Evolutionary conservation across 1,140 invertebrate genomes (phyloP).

Genomic region (Arctopsyche grandis): DNA sequence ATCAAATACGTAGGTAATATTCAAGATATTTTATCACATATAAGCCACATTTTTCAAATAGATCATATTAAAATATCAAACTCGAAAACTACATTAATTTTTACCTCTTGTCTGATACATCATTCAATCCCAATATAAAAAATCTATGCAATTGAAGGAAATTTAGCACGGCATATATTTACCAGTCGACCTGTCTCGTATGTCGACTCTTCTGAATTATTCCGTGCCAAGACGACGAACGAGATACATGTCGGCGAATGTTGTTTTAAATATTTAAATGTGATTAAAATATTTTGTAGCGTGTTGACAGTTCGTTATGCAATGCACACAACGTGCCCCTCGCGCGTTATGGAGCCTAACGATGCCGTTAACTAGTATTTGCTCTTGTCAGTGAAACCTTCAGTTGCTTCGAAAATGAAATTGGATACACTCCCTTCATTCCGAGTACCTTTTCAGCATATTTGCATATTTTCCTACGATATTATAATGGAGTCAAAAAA

Average conservation of each 20-base stretch:
- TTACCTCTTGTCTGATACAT: too few species aligned
- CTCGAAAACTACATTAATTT: background rate
- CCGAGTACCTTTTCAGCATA: background rate
- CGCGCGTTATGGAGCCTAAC: conserved; percentile 18
- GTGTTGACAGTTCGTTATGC: conserved; percentile 35
- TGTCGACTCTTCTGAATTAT: too few species aligned
- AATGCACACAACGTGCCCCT: background rate
- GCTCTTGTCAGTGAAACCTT: background rate
- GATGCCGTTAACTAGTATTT: conserved; percentile 27
- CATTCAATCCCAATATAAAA: background rate
- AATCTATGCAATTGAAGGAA: background rate
- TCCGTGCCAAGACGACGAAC: too few species aligned
- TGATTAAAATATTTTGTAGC: conserved; percentile 24
- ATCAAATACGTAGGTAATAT: background rate
- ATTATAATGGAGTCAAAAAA: background rate
- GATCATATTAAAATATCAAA: background rate
- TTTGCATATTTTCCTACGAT: background rate
- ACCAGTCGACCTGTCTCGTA: background rate
- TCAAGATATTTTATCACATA: background rate
- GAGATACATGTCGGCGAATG: background rate
- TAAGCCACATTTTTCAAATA: background rate
- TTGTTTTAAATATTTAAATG: conserved; percentile 37
- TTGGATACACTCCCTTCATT: background rate
- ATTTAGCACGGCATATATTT: too few species aligned
- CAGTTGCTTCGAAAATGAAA: background rate